Evolutionary conservation across 1,140 invertebrate genomes (phyloP), one percentile per base, ranked within the genome.

Genomic region (Triops cancriformis): DNA sequence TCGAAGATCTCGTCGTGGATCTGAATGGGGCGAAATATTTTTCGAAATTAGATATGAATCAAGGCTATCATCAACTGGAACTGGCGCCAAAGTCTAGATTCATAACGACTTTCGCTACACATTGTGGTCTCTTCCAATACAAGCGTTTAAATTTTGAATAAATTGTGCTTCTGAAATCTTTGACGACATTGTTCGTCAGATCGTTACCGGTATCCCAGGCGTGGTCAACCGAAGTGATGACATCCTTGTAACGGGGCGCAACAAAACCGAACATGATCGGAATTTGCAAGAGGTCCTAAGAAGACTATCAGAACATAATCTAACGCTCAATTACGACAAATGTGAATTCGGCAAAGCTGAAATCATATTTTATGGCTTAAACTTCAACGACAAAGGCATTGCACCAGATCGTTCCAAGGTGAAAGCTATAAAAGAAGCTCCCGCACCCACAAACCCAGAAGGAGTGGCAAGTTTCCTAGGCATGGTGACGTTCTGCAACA

Each of bases 211-310:
- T 18, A 74, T 80, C n/a, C 72, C 45, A 23, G 77, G 74, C 6
- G 76, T 79, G 28, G 23, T 73, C 7, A 78, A 43, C 41, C 41
- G 79, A 45, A n/a, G n/a, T n/a, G n/a, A n/a, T n/a, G n/a, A n/a
- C n/a, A n/a, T n/a, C n/a, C n/a, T n/a, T n/a, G n/a, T 76, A 26
- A 80, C 77, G 3, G 79, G 79, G 88, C 93, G 45, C 45, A 64
- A 72, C 27, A 42, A 74, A 31, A 27, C 28, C 28, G 80, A 83
- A 11, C 82, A 82, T 79, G 79, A 82, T 41, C 74, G 79, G 72
- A 81, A 79, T 51, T 75, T 83, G 26, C 26, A 80, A 18, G 72
- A 73, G 73, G 77, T 80, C 6, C 79, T 83, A 7, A 18, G 79
- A 1, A 12, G 75, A 9, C 73, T 83, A 23, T 9, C 18, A 23